Evolutionary conservation across 2,113 vertebrate genomes (phyloP).

Genomic region (Cyrtonyx montezumae): DNA sequence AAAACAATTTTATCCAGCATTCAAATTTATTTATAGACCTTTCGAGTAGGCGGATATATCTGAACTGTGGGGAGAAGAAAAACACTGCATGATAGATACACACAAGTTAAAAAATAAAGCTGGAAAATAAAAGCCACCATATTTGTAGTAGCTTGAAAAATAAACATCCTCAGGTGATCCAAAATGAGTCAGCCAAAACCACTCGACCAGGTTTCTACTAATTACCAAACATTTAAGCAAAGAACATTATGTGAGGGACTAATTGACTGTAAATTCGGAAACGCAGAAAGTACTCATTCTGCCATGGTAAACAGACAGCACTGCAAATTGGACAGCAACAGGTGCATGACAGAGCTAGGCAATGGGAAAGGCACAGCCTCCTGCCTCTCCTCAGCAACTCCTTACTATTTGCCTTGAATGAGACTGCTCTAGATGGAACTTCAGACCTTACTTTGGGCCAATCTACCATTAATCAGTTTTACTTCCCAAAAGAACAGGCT

Average conservation of each 20-base stretch:
- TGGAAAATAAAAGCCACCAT: background rate
- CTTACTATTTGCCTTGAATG: background rate
- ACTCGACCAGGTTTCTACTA: slow-evolving; percentile 27
- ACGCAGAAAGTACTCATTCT: background rate
- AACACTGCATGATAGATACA: slow-evolving; percentile 4
- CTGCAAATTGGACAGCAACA: slow-evolving; percentile 32
- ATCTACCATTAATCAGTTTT: background rate
- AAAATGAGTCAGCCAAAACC: slow-evolving; percentile 50
- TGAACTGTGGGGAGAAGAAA: background rate
- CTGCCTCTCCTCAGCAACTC: slow-evolving; percentile 6
- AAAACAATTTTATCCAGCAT: slow-evolving; percentile 42
- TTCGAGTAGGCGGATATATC: slow-evolving; percentile 45
- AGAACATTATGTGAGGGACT: slow-evolving; percentile 45
- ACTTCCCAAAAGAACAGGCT: background rate
- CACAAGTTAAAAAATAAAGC: slow-evolving; percentile 36
- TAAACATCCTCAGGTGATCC: slow-evolving; percentile 54
- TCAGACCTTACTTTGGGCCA: background rate
- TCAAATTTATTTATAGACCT: slow-evolving; percentile 58
- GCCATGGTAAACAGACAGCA: slow-evolving; percentile 32
- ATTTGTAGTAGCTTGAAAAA: slow-evolving; percentile 26
- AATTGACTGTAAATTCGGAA: slow-evolving; percentile 54
- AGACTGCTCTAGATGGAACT: background rate
- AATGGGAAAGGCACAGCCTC: background rate
- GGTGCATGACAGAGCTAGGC: background rate
- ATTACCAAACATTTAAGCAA: slow-evolving; percentile 62